Conservation (phyloP, 1,140 invertebrate species). For the Macrobrachium rosenbergii region DNA sequence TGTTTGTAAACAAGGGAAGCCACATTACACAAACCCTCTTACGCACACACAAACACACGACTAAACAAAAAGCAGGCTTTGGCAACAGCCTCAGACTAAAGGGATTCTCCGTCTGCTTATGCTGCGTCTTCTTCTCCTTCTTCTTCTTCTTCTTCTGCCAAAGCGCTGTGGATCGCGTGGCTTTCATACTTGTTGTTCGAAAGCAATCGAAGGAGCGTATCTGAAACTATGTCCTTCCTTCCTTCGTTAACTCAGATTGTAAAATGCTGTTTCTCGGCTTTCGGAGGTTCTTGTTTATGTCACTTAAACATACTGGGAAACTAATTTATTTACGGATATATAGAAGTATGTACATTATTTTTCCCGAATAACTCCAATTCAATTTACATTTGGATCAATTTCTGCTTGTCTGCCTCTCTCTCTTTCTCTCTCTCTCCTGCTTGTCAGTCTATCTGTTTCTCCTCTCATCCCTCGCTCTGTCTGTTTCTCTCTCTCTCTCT, state of each 20-base stretch:
- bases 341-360: not conserved
- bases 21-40: not conserved
- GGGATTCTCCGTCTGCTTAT: not conserved
- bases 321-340: not conserved
- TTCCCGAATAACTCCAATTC: not conserved
- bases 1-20: not conserved
- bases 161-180: too few species aligned
- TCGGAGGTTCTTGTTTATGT: too few species aligned
- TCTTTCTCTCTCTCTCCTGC: not conserved
- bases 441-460: not conserved
- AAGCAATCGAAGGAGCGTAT: too few species aligned
- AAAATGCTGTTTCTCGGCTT: too few species aligned
- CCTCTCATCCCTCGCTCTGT: not conserved
- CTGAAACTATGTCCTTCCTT: too few species aligned
- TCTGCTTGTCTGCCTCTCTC: not conserved
- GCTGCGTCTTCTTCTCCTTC: too few species aligned
- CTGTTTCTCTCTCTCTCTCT: not conserved
- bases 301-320: too few species aligned
- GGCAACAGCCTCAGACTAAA: too few species aligned
- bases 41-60: not conserved
- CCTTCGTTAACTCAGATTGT: too few species aligned
- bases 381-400: not conserved
- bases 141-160: too few species aligned
- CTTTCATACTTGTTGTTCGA: too few species aligned
- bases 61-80: not conserved